phyloP scores from a whole-genome alignment of 2,797 vertebrate species.

The Dermochelys coriacea region DNA sequence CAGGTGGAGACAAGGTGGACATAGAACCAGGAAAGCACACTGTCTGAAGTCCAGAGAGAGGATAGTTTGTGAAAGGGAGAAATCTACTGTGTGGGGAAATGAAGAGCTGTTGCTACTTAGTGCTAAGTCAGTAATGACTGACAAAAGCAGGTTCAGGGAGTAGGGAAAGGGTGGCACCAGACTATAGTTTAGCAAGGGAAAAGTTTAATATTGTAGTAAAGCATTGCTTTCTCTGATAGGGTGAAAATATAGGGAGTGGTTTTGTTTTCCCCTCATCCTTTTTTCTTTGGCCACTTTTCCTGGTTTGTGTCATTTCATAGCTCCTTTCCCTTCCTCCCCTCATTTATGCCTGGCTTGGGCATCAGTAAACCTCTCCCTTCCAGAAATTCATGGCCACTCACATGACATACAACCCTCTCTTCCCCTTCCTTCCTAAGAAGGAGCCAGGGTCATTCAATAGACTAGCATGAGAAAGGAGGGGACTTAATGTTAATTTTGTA shows the following conservation, averaged over 20 bases:
- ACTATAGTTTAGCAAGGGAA: background rate
- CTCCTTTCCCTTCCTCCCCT: background rate
- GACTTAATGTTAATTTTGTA: background rate
- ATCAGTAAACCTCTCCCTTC: background rate
- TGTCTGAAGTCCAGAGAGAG: background rate
- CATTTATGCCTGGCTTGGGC: conserved; percentile 24
- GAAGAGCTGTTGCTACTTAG: background rate
- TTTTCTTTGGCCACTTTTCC: background rate
- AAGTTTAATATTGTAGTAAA: background rate
- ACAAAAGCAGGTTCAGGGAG: background rate
- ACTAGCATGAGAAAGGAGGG: background rate
- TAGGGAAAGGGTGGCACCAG: background rate
- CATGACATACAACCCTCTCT: background rate
- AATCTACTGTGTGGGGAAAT: background rate
- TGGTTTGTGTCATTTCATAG: background rate
- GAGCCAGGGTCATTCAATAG: background rate
- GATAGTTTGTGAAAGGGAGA: background rate
- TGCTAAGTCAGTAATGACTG: background rate
- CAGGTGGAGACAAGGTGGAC: background rate
- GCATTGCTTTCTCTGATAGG: background rate
- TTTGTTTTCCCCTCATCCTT: background rate
- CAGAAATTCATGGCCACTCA: background rate
- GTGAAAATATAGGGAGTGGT: background rate
- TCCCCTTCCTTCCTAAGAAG: background rate
- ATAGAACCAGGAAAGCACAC: background rate